Percentiles rank a stretch among this genome's conserved stretches.
Evolutionary conservation across 2,888 invertebrate genomes (phyloP).

Genomic region (Mallateleia sp.): DNA sequence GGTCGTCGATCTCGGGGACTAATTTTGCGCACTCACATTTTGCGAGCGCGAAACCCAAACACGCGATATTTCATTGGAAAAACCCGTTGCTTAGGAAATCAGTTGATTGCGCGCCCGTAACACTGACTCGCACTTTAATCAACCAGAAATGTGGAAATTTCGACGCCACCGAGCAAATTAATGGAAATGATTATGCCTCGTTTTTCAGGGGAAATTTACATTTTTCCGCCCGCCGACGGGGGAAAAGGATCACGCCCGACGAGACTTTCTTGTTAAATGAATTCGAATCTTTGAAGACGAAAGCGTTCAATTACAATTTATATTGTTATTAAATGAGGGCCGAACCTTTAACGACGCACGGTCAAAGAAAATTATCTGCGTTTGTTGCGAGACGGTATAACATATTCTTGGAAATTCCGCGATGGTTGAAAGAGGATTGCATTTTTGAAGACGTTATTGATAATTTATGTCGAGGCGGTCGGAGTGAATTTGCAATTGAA

Average conservation of each 20-base stretch:
- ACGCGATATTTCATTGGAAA: slow-evolving; percentile 30
- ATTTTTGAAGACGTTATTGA: slow-evolving; percentile 18
- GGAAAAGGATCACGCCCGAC: too few relatives aligned
- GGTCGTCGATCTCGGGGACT: slow-evolving; percentile 48
- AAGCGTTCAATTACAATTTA: too few relatives aligned
- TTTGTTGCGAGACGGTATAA: slow-evolving; percentile 17
- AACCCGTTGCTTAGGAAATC: slow-evolving; percentile 44
- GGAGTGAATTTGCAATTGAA: too few relatives aligned
- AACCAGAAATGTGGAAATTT: slow-evolving; percentile 60
- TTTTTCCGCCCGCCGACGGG: too few relatives aligned
- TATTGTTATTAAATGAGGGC: slow-evolving; percentile 42
- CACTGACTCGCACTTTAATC: slow-evolving; percentile 65
- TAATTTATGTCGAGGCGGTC: too few relatives aligned
- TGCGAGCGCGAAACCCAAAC: slow-evolving; percentile 19
- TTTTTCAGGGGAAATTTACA: slow-evolving; percentile 51
- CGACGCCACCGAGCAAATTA: slow-evolving; percentile 47
- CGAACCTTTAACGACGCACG: slow-evolving; percentile 33
- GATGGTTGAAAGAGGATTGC: background rate
- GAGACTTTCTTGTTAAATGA: too few relatives aligned
- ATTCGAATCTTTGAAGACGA: too few relatives aligned
- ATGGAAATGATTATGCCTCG: slow-evolving; percentile 53
- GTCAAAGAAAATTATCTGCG: slow-evolving; percentile 52
- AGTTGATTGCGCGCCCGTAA: slow-evolving; percentile 40
- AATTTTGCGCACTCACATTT: slow-evolving; percentile 68
- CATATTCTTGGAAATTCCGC: slow-evolving; percentile 3